phyloP scores from a whole-genome alignment of 2,888 invertebrate genomes.

The Disparrhopalites patrizii region DNA sequence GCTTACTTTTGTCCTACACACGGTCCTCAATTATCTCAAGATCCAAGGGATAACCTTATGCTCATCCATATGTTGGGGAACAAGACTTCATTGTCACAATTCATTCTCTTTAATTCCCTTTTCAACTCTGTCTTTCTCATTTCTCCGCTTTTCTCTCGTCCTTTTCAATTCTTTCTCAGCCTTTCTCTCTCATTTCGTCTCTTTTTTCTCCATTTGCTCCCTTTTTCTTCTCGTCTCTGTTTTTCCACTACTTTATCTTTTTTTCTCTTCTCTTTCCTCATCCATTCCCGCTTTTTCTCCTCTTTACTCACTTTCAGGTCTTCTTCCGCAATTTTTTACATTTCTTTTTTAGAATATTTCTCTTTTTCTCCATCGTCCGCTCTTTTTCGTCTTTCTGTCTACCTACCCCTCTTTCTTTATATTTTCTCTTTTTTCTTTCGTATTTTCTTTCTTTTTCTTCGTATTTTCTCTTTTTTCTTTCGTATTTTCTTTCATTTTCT shows the following conservation, averaged over 20 bases:
- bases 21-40: slow-evolving; percentile 8
- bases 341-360: too few relatives aligned
- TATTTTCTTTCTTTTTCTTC: too few relatives aligned
- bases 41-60: slow-evolving; percentile 14
- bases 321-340: too few relatives aligned
- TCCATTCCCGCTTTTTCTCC: not conserved
- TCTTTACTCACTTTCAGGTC: too few relatives aligned
- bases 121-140: too few relatives aligned
- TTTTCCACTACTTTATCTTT: not conserved
- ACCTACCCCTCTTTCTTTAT: too few relatives aligned
- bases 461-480: too few relatives aligned
- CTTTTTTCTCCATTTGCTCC: not conserved
- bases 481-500: too few relatives aligned
- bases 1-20: not conserved
- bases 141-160: not conserved
- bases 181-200: not conserved
- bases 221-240: not conserved
- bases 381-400: too few relatives aligned
- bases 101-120: not conserved
- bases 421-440: too few relatives aligned
- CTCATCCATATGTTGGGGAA: too few relatives aligned
- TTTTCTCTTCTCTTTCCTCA: not conserved
- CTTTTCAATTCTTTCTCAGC: not conserved
- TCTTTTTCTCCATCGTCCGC: too few relatives aligned
- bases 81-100: not conserved